Base-by-base conservation (phyloP, 2,113 vertebrate genomes). In the Prinia subflava region DNA sequence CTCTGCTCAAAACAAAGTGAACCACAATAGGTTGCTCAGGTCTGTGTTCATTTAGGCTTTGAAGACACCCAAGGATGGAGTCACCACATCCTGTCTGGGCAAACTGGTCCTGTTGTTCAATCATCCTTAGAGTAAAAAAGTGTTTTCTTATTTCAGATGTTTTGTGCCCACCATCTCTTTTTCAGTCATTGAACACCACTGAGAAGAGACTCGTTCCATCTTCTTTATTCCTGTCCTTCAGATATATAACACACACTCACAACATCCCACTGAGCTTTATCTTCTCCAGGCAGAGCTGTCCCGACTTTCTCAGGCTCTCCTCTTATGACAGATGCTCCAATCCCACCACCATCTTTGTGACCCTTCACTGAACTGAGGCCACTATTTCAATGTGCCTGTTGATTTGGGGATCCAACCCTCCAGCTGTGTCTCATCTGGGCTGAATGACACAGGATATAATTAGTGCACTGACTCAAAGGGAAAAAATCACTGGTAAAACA, bases 381-480 rank as follows among this genome's bases (percentile, higher is more conserved):
- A 55, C 20, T n/a, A 35, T 56, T 41, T 33, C 41, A 39, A 20
- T 44, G 20, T n/a, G 9, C 67, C 27, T 74, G 30, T 67, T 62
- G 24, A 27, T 64, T 21, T 53, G n/a, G 9, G 10, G 17, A 59
- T 23, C 13, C 15, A 68, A 18, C 13, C 33, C 5, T 41, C 53
- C 56, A 59, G 11, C 22, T 75, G 10, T 67, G 42, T n/a, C 44
- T 86, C 68, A 35, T 21, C 16, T 73, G 57, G 49, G 12, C 30
- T 86, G 17, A 69, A 10, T 28, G 28, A 39, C 0, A 0, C 19
- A 56, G n/a, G 11, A 10, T 0, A 3, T 6, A 41, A n/a, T 47
- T 46, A 83, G 33, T 30, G 14, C 21, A 67, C 39, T 56, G 44
- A 83, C 27, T 83, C 20, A 89, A 85, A 89, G 22, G 17, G 23